Percentiles rank a stretch among this genome's conserved stretches.
phyloP scores from a whole-genome alignment of 2,888 invertebrate genomes.

The Amorpha juglandis region DNA sequence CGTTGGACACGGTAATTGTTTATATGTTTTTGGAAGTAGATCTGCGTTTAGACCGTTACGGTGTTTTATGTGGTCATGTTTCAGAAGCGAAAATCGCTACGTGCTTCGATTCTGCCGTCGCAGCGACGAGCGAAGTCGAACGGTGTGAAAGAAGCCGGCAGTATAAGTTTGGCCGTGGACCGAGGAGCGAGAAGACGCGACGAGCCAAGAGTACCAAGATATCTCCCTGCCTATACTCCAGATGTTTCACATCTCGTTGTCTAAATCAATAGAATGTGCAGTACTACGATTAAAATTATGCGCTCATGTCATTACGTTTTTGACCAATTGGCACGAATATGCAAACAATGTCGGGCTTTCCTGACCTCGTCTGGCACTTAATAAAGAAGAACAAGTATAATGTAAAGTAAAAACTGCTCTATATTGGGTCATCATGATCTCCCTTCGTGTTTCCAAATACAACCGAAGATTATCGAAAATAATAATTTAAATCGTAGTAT shows the following conservation, averaged over 20 bases:
- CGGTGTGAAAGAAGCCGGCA: constrained; percentile 91
- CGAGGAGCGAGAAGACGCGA: constrained; percentile 86
- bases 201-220: constrained; percentile 87
- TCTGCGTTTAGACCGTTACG: constrained; percentile 34
- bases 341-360: too few relatives aligned
- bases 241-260: constrained; percentile 93
- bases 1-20: constrained; percentile 56
- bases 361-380: too few relatives aligned
- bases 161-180: constrained; percentile 92
- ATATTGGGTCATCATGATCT: too few relatives aligned
- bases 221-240: constrained; percentile 90
- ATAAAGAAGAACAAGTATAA: too few relatives aligned
- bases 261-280: constrained; percentile 54
- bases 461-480: too few relatives aligned
- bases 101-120: constrained; percentile 90
- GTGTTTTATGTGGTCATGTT: constrained; percentile 53
- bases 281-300: too few relatives aligned
- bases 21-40: constrained; percentile 35
- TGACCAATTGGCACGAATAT: too few relatives aligned
- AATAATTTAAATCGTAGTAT: constrained; percentile 28
- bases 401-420: too few relatives aligned
- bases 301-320: too few relatives aligned
- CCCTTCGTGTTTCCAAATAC: too few relatives aligned
- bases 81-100: constrained; percentile 94
- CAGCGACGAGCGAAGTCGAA: constrained; percentile 92